Conservation (phyloP, 2,113 vertebrate species). For the Saguinus midas region DNA sequence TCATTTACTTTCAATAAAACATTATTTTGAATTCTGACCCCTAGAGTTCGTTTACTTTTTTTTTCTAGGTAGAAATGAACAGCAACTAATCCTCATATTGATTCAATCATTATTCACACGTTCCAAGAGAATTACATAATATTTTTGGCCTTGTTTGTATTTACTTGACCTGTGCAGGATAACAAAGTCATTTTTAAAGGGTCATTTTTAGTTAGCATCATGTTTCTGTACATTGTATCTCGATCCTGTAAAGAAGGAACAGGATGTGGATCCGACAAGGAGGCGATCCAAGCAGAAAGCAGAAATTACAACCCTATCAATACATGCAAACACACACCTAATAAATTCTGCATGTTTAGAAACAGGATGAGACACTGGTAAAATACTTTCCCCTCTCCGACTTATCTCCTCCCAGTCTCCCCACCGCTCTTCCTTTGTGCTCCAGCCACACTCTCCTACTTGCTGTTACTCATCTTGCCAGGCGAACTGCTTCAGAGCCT, state of each 20-base stretch:
- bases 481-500: not conserved
- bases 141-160: not conserved
- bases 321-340: not conserved
- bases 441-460: not conserved
- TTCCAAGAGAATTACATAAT: not conserved
- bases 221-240: not conserved
- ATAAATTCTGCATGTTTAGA: not conserved
- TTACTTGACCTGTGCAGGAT: not conserved
- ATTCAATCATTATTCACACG: not conserved
- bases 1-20: not conserved
- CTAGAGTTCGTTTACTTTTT: not conserved
- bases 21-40: conserved; percentile 10
- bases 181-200: not conserved
- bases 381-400: not conserved
- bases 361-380: no score
- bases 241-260: not conserved
- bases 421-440: not conserved
- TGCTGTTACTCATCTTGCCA: not conserved
- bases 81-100: not conserved
- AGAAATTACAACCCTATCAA: not conserved
- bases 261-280: not conserved
- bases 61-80: not conserved
- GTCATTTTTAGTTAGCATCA: not conserved
- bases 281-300: not conserved
- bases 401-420: not conserved